Base-by-base conservation (phyloP, 1,140 invertebrate species). In the Zaprionus ghesquierei region DNA sequence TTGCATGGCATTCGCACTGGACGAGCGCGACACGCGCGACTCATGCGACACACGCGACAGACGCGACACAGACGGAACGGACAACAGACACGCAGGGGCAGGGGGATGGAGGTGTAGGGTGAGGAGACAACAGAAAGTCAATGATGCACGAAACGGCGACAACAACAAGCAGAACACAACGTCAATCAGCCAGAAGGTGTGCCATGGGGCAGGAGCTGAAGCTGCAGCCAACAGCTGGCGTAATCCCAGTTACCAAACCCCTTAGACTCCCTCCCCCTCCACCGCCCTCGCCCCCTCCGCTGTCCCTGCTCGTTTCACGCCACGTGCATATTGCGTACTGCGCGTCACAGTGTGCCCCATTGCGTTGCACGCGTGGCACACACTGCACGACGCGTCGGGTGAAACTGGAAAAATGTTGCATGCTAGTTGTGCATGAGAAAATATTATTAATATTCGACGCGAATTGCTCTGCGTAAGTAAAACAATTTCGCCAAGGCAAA, bases 111-210 rank as follows among this genome's bases (percentile, higher is more conserved):
- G 25, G 25, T 3, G 2, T 25, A 25, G 5, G 27, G 27, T 5
- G 27, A 49, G 13, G 61, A 46, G 41, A 46, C 41, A 22, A 46
- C 71, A 71, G 75, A 75, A 80, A 80, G 77, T 76, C 77, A 80
- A 80, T 80, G 77, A 80, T 80, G 77, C 71, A 80, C 77, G 70
- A 80, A 70, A 80, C 72, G 65, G 56, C 77, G 50, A 71, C 66
- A 64, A 55, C 29, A 59, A 58, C 51, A 44, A 58, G 6, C 5
- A n/a, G 20, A 2, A 23, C 27, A 49, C 29, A 35, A 66, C 27
- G 44, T 44, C 51, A 55, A 69, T 59, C 35, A 68, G 25, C 49
- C 55, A 73, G 23, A 44, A 41, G 53, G 35, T 63, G 63, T 46
- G 38, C 15, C 15, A 6, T 15, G 2, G 38, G 4, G 56, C 49